Conservation (phyloP, 2,888 invertebrate species). For the Luperina testacea region DNA sequence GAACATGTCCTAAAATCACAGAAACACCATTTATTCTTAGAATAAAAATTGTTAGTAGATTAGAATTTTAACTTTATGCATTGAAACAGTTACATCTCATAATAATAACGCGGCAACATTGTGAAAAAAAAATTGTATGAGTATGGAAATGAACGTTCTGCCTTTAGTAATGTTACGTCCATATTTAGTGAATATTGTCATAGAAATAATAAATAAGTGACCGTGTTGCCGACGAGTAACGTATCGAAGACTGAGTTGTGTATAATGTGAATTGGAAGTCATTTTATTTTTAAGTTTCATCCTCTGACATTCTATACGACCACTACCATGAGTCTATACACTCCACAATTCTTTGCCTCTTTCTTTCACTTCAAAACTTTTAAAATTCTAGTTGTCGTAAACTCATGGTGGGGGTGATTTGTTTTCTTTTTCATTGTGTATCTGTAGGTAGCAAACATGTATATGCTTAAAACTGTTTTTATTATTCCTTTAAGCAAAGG, state of each 20-base stretch:
- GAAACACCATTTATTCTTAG: slow-evolving; percentile 51
- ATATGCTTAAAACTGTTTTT: slow-evolving; percentile 63
- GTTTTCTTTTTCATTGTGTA: slow-evolving; percentile 49
- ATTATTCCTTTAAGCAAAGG: slow-evolving; percentile 70
- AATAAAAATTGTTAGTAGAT: slow-evolving; percentile 50
- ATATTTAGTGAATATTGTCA: slow-evolving; percentile 63
- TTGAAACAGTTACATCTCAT: slow-evolving; percentile 56
- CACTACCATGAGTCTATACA: slow-evolving; percentile 48
- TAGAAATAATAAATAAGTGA: slow-evolving; percentile 62
- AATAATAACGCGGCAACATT: slow-evolving; percentile 61
- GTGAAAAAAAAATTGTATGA: slow-evolving; percentile 38
- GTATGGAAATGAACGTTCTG: slow-evolving; percentile 53
- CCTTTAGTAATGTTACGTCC: slow-evolving; percentile 69
- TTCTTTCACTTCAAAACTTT: slow-evolving; percentile 40
- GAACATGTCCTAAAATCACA: slow-evolving; percentile 48
- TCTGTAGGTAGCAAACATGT: slow-evolving; percentile 53
- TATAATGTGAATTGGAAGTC: slow-evolving; percentile 73
- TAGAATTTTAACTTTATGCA: slow-evolving; percentile 50
- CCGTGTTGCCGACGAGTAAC: slow-evolving; percentile 68
- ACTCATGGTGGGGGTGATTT: slow-evolving; percentile 57
- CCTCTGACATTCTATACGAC: slow-evolving; percentile 53
- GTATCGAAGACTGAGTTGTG: slow-evolving; percentile 79
- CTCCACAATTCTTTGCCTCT: slow-evolving; percentile 31
- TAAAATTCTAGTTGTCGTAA: slow-evolving; percentile 34
- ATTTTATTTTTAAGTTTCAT: slow-evolving; percentile 68